phyloP scores from a whole-genome alignment of 23 tunicate genomes.

The Trididemnum clinides region DNA sequence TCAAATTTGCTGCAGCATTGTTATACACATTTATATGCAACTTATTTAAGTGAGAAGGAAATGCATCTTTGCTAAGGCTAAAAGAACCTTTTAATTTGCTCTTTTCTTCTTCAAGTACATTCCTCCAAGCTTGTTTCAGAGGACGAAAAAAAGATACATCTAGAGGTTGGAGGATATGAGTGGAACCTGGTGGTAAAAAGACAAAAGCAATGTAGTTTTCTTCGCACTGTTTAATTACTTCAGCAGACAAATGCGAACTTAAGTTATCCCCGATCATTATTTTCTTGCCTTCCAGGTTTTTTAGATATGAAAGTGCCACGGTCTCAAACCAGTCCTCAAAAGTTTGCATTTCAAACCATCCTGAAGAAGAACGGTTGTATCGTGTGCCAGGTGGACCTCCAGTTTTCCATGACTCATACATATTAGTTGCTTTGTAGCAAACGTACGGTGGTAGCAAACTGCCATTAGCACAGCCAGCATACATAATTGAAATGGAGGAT shows the following conservation, averaged over 20 bases:
- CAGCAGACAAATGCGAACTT: conserved; percentile 18
- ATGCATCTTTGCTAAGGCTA: no score
- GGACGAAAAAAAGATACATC: conserved; percentile 33
- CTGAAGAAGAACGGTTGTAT: conserved; percentile 21
- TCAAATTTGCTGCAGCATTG: no score
- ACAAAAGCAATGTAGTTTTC: conserved; percentile 17
- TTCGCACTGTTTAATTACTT: conserved; percentile 16
- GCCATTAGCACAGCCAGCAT: conserved; percentile 34
- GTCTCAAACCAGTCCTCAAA: conserved; percentile 20
- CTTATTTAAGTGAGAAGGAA: no score
- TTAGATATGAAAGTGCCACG: background rate
- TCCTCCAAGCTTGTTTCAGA: conserved; percentile 10
- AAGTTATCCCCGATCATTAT: conserved; percentile 32
- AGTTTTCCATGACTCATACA: background rate
- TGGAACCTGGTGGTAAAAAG: background rate
- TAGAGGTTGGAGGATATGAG: conserved; percentile 20
- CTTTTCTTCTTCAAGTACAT: no score
- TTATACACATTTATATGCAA: no score
- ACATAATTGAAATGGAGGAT: conserved; percentile 23
- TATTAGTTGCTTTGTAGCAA: conserved; percentile 7
- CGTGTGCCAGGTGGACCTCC: conserved; percentile 27
- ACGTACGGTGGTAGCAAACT: conserved; percentile 20
- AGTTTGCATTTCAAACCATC: background rate
- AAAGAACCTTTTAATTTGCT: no score
- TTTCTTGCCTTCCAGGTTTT: background rate